Evolutionary conservation across 2,113 vertebrate species (phyloP).

Genomic region (Forbesichthys papilliferus): DNA sequence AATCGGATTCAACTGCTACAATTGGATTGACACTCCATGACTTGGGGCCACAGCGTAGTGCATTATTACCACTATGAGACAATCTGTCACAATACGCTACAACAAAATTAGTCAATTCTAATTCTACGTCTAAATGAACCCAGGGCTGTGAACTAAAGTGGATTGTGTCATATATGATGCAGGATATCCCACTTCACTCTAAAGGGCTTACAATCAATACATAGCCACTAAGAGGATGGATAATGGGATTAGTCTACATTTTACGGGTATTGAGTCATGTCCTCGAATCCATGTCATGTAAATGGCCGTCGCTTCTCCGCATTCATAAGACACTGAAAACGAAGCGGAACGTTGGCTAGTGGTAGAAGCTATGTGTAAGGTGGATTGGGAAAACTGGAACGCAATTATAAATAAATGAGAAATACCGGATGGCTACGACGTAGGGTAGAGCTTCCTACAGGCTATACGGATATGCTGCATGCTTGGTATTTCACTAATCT

Average conservation of each 20-base stretch:
- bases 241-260: conserved; percentile 64
- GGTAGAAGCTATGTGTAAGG: background rate
- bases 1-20: conserved; percentile 63
- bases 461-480: background rate
- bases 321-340: conserved; percentile 13
- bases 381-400: too few species aligned
- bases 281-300: conserved; percentile 28
- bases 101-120: conserved; percentile 8
- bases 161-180: conserved; percentile 54
- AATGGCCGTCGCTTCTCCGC: conserved; percentile 18
- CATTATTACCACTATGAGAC: conserved; percentile 44
- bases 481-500: conserved; percentile 1
- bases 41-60: conserved; percentile 41
- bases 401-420: too few species aligned
- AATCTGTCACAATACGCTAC: conserved; percentile 37
- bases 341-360: background rate
- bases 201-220: conserved; percentile 59
- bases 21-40: conserved; percentile 66
- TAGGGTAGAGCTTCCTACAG: background rate
- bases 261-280: conserved; percentile 66
- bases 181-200: conserved; percentile 35
- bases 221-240: conserved; percentile 55
- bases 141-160: conserved; percentile 31
- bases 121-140: conserved; percentile 29
- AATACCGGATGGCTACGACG: background rate